Base-by-base conservation (phyloP, 2,113 vertebrate species). In the Redunca redunca region DNA sequence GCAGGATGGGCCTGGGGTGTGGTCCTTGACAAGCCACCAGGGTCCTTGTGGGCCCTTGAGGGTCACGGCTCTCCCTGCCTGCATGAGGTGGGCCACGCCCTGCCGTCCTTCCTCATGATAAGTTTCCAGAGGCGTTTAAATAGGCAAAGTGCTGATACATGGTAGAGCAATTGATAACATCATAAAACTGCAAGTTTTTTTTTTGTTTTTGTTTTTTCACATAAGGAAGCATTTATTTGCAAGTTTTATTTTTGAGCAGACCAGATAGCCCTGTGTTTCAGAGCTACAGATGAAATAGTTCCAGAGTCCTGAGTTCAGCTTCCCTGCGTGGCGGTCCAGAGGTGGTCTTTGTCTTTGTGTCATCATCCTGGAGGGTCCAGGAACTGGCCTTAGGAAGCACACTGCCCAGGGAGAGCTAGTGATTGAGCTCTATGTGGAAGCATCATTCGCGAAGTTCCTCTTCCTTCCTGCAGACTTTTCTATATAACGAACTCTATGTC, bases 401-500 rank as follows among this genome's bases (percentile, higher is more conserved):
- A 23, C 58, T 40, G 60, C 36, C n/a, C 12, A 5, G 23, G 3
- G 74, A 55, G 4, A n/a, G 58, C 33, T 90, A 23, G 21, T 2
- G 6, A 17, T 58, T 43, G 46, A 58, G 48, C 23, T 9, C 3
- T 17, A 1, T 7, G 7, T 30, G 57, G 33, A 28, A 60, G n/a
- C 6, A 0, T 43, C 5, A 0, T 64, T 71, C 0, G 2, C 50
- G 19, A 92, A 3, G 15, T 33, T 53, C 21, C 48, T 93, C 36
- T 96, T 94, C 17, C 92, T 46, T 95, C 48, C 62, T 57, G 57
- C 98, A 99, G 99, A 99, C 99, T 0, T 99, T 98, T 87, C 95
- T 99, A 58, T 99, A 99, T 97, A 99, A 99, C 0, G 99, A 99
- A 1, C 98, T 99, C 9, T 99, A 99, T 88, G 90, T 99, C 98